Evolutionary conservation across 2,113 vertebrate genomes (phyloP), one percentile per base, ranked within the genome.

Genomic region (Seriola rivoliana): DNA sequence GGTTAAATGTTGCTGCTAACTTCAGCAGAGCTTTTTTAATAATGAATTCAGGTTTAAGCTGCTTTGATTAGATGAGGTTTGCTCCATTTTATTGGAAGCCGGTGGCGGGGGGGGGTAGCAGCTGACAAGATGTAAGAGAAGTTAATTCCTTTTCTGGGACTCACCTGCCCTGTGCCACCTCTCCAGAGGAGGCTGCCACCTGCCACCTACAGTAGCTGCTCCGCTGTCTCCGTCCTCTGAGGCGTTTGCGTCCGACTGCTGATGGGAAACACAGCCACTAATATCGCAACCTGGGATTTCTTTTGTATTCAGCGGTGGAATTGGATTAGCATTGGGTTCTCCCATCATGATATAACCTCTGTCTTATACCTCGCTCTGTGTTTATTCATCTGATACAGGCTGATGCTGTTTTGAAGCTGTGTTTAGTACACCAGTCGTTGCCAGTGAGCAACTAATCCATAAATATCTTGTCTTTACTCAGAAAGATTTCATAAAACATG

Each of bases 31-130:
- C 46, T 78, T 82, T 29, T 29, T 88, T 78, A 86, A 85, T 90
- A 82, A 89, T 87, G 73, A 71, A 84, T 90, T 80, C 59, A 21
- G 54, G 46, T 80, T 86, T 78, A 78, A 71, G 69, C 63, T 63
- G 36, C 64, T 46, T 83, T 91, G 81, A 93, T 92, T 85, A 90
- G 12, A 86, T 68, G 68, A 88, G 36, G 52, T 57, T 71, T 59
- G 59, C 76, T 52, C 63, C 10, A 21, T 71, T 81, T 90, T 74
- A 78, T n/a, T 62, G 40, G 54, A 2, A 78, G 60, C 52, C 66
- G 11, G 25, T 63, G 74, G 62, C 63, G 0, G 54, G 48, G 38
- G 44, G 38, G 63, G 73, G 76, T 62, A 60, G 72, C 34, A n/a
- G 32, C 68, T 36, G 68, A 36, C 7, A 13, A 62, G 82, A 75